Conservation (phyloP, 1,140 invertebrate species). For the Brachionus koreanus region DNA sequence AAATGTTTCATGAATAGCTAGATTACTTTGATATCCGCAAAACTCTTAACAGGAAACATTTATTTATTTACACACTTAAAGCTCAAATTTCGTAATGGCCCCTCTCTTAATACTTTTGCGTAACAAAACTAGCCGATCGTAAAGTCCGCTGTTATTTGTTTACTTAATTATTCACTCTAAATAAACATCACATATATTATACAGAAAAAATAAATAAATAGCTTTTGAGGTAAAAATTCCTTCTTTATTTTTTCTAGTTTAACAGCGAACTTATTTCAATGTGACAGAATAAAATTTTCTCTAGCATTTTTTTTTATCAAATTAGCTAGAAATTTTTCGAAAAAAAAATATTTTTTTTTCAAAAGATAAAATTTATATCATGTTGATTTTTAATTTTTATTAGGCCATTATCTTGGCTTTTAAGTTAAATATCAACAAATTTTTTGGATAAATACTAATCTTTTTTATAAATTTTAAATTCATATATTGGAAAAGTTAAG, state of each 20-base stretch:
- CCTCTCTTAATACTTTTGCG: neutral
- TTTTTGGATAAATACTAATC: neutral
- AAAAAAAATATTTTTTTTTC: too few relatives aligned
- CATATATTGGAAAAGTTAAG: neutral
- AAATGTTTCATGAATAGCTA: neutral
- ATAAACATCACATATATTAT: neutral
- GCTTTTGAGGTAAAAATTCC: too few relatives aligned
- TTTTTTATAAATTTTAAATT: neutral
- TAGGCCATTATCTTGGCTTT: neutral
- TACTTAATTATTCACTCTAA: neutral
- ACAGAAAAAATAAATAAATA: too few relatives aligned
- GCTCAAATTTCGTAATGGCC: neutral
- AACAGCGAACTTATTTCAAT: neutral
- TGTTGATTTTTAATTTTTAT: conserved; percentile 6
- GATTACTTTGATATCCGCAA: neutral
- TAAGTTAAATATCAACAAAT: neutral
- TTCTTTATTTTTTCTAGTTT: neutral
- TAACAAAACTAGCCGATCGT: neutral
- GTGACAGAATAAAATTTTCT: neutral
- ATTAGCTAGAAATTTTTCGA: neutral
- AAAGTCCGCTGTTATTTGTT: neutral
- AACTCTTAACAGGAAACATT: neutral
- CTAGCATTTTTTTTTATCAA: neutral
- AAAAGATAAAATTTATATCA: neutral
- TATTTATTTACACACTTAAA: neutral